Conservation (phyloP, 2,797 vertebrate species). For the Acanthis flammea region DNA sequence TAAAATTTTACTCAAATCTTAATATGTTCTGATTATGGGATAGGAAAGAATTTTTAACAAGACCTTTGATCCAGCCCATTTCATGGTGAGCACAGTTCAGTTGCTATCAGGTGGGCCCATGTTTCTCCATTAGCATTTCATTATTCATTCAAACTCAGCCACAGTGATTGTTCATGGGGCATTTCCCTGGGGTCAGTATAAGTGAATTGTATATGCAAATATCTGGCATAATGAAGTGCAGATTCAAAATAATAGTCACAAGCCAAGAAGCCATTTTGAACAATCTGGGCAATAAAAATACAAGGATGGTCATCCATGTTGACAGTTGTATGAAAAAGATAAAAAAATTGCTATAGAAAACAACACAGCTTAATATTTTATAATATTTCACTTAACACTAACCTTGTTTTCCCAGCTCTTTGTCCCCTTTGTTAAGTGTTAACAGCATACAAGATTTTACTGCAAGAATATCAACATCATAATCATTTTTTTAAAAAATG, state of each 20-base stretch:
- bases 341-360: not conserved
- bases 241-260: not conserved
- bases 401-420: not conserved
- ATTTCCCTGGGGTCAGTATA: not conserved
- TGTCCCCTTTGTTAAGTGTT: not conserved
- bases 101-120: not conserved
- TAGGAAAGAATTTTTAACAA: not conserved
- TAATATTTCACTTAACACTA: not conserved
- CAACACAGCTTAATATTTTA: not conserved
- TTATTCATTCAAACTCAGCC: not conserved
- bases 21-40: not conserved
- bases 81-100: not conserved
- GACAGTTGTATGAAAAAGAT: not conserved
- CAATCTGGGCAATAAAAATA: not conserved
- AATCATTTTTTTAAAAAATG: not conserved
- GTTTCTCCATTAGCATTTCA: slow-evolving; percentile 1
- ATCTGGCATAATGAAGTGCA: not conserved
- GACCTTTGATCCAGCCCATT: not conserved
- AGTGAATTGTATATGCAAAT: slow-evolving; percentile 20
- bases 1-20: not conserved
- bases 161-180: not conserved
- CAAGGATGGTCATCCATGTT: not conserved
- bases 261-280: not conserved
- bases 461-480: not conserved
- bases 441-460: not conserved